A percentile compares a stretch with the other conserved stretches of the same genome.
These are phyloP conservation scores for Clamator glandarius DNA, from an alignment of 2,797 vertebrate species.

Conservation along the genomic window DNA sequence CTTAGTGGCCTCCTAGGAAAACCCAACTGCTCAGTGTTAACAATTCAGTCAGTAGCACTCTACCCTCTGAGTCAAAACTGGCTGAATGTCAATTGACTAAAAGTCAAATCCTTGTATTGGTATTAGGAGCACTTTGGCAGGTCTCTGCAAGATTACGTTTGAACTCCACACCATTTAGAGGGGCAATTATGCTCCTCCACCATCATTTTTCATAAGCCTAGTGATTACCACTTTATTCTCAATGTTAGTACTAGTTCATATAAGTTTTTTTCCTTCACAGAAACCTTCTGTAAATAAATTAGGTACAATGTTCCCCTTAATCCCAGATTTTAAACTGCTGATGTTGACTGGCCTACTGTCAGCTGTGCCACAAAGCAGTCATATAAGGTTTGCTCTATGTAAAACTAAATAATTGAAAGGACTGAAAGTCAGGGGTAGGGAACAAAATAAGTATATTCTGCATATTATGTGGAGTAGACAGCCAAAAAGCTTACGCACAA, in stretches of 20 bases:
- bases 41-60: slow-evolving; percentile 45
- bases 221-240: not conserved
- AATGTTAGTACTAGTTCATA: not conserved
- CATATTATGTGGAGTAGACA: not conserved
- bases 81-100: slow-evolving; percentile 46
- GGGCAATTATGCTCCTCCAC: not conserved
- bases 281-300: not conserved
- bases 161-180: slow-evolving; percentile 6
- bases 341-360: not conserved
- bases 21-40: slow-evolving; percentile 21
- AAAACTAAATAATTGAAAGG: not conserved
- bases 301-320: not conserved
- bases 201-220: not conserved
- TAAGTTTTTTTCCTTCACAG: not conserved
- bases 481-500: not conserved
- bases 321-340: not conserved
- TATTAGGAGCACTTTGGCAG: slow-evolving; percentile 28
- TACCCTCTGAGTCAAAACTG: slow-evolving; percentile 59
- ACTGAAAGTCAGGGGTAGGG: not conserved
- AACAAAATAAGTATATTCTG: not conserved
- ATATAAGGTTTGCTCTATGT: not conserved
- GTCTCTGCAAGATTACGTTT: slow-evolving; percentile 3
- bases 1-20: slow-evolving; percentile 32
- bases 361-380: not conserved
- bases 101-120: slow-evolving; percentile 42